Conservation (phyloP, 2,113 vertebrate genomes). For the Oriolus oriolus region DNA sequence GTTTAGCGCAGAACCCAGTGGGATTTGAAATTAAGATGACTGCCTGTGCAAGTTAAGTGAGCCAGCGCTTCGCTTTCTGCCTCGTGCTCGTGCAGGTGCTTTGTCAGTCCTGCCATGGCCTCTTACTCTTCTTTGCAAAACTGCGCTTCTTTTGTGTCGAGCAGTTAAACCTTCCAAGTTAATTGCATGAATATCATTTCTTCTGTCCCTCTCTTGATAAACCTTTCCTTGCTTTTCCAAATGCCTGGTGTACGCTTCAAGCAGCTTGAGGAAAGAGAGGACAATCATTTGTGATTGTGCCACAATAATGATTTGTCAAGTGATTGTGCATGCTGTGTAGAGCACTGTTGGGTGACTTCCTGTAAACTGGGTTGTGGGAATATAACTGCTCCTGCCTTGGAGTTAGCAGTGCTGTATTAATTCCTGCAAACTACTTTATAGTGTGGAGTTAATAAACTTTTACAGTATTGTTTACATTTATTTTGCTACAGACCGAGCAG, state of each 20-base stretch:
- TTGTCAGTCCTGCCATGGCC: fast-evolving
- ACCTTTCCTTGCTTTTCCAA: not conserved
- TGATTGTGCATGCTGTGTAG: not conserved
- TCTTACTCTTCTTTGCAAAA: not conserved
- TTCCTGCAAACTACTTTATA: not conserved
- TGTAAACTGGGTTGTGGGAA: not conserved
- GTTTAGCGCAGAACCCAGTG: not conserved
- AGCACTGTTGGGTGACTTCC: not conserved
- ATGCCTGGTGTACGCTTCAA: not conserved
- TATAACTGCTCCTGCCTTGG: not conserved
- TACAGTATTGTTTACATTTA: not conserved
- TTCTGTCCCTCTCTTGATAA: not conserved
- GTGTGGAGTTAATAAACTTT: not conserved
- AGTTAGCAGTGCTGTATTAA: not conserved
- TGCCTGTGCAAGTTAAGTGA: not conserved
- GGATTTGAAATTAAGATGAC: not conserved
- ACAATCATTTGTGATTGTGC: not conserved
- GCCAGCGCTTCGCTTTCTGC: not conserved
- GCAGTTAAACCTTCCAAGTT: not conserved
- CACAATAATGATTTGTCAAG: not conserved
- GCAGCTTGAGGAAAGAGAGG: not conserved
- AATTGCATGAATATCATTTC: not conserved
- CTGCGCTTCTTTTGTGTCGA: fast-evolving
- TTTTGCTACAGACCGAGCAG: not conserved
- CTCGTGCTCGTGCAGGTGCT: fast-evolving